Percentiles rank a stretch among this genome's conserved stretches.
Conservation (phyloP, 2,797 vertebrate species). For the Micrastur ruficollis region DNA sequence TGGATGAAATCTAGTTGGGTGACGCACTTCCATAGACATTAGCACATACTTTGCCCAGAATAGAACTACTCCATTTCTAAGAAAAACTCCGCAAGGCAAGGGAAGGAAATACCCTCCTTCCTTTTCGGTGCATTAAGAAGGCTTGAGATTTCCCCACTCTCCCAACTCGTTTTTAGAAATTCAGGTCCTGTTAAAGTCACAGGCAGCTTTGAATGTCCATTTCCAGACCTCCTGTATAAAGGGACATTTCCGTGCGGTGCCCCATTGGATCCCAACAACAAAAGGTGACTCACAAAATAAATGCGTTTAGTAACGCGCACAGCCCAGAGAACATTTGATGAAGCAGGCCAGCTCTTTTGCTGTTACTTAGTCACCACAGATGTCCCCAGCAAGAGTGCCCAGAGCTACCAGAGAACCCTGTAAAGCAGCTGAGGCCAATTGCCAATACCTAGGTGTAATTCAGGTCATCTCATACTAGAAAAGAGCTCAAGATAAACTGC, state of each 20-base stretch:
- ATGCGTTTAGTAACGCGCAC: neutral
- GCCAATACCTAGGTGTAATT: neutral
- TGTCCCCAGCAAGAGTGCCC: neutral
- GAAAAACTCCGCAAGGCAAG: neutral
- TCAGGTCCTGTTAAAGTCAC: neutral
- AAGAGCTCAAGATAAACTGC: neutral
- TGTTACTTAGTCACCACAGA: neutral
- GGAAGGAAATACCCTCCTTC: neutral
- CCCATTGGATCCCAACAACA: neutral
- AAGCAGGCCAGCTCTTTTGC: neutral
- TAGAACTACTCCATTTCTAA: neutral
- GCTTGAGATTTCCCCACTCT: neutral
- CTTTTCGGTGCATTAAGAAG: neutral
- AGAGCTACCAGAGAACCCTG: neutral
- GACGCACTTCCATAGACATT: neutral
- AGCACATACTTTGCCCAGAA: neutral
- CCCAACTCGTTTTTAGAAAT: neutral
- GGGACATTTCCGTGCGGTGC: neutral
- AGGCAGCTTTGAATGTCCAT: neutral
- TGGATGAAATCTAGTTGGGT: neutral
- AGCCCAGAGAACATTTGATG: neutral
- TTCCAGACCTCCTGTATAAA: neutral
- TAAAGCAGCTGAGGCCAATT: neutral
- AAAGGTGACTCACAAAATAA: neutral
- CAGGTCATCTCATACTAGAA: neutral